Percentiles rank a stretch among this genome's conserved stretches.
Conservation (phyloP, 2,888 invertebrate species). For the Leucophenga montana region DNA sequence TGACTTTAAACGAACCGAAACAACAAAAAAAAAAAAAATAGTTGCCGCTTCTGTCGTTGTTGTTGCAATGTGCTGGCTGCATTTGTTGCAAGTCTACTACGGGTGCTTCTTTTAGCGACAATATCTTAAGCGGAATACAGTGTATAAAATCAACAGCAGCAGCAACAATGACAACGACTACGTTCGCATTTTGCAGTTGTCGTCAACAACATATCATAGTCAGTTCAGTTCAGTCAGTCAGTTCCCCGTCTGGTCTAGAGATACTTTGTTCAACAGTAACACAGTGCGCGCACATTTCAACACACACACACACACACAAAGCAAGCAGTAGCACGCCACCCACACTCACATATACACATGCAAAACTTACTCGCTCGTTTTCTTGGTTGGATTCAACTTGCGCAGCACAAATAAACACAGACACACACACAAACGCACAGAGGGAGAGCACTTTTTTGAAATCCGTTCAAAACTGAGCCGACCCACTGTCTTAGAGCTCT, state of each 20-base stretch:
- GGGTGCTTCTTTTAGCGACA: too few relatives aligned
- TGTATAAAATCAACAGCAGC: too few relatives aligned
- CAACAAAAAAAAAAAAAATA: neutral
- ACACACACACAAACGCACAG: conserved; percentile 2
- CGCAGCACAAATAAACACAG: conserved; percentile 36
- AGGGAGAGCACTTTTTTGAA: neutral
- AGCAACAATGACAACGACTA: too few relatives aligned
- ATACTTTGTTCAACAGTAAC: conserved; percentile 14
- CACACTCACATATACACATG: too few relatives aligned
- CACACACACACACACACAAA: neutral
- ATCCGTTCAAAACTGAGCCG: neutral
- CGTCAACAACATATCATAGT: conserved; percentile 17
- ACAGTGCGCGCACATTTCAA: neutral
- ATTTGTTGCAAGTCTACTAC: too few relatives aligned
- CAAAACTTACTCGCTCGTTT: too few relatives aligned
- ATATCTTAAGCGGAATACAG: too few relatives aligned
- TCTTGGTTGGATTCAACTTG: conserved; percentile 30
- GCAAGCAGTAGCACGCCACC: too few relatives aligned
- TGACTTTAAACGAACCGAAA: too few relatives aligned
- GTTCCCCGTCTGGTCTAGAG: neutral
- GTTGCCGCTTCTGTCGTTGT: neutral
- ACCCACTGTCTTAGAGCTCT: too few relatives aligned
- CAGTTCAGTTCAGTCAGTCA: neutral
- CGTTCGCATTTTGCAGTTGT: neutral
- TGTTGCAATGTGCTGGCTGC: too few relatives aligned